These are phyloP conservation scores for Limnothrissa miodon DNA, from an alignment of 2,113 vertebrate genomes.

Conservation along the genomic window DNA sequence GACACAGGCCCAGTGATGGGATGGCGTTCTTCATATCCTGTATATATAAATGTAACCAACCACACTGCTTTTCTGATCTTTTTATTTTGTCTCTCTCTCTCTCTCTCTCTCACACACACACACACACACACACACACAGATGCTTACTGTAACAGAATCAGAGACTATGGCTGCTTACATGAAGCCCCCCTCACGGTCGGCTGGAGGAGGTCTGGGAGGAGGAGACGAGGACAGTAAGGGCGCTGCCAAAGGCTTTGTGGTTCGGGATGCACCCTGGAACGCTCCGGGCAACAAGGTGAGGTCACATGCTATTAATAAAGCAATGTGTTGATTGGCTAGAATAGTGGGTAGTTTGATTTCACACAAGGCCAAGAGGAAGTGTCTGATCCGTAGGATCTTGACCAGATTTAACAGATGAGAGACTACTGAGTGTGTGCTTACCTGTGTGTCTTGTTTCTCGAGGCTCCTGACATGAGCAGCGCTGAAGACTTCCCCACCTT, in stretches of 20 bases:
- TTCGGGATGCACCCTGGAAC: slow-evolving; percentile 80
- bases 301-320: neutral
- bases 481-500: slow-evolving; percentile 81
- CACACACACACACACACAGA: slow-evolving; percentile 50
- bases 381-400: too few species aligned
- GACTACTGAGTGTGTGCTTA: neutral
- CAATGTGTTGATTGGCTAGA: neutral
- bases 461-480: slow-evolving; percentile 82
- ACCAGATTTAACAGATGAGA: too few species aligned
- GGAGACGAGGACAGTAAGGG: slow-evolving; percentile 65
- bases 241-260: slow-evolving; percentile 76
- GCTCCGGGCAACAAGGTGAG: slow-evolving; percentile 73
- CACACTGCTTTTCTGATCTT: neutral
- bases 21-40: too few species aligned
- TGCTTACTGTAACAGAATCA: slow-evolving; percentile 78
- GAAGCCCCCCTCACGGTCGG: slow-evolving; percentile 75
- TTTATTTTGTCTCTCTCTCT: neutral
- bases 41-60: too few species aligned
- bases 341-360: neutral
- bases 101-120: neutral
- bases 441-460: slow-evolving; percentile 14
- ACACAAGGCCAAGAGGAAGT: too few species aligned
- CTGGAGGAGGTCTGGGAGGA: slow-evolving; percentile 55
- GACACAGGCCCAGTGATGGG: too few species aligned
- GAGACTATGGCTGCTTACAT: slow-evolving; percentile 80